Base-by-base conservation (phyloP, 2,888 invertebrate species). In the Sinopyrophorus schimmeli region DNA sequence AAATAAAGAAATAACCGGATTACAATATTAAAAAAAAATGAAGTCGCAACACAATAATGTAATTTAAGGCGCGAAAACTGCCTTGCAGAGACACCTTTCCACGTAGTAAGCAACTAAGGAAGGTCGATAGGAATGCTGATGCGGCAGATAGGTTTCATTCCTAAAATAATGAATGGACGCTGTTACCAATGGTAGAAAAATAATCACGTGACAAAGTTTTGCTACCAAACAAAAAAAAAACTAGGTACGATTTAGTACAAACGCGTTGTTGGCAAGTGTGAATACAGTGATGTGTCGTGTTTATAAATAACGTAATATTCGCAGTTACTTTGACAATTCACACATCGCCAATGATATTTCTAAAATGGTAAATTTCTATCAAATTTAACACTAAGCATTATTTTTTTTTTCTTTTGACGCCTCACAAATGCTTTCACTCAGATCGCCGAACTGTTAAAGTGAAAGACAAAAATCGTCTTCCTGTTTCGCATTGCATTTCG, bases 201-300 rank as follows among this genome's bases (percentile, higher is more conserved):
- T n/a, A n/a, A 14, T 37, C 27, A 28, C 35, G 44, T 44, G 44
- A 44, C 34, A 2, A 12, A 44, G 37, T n/a, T n/a, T n/a, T 15
- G 37, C 14, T 30, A 35, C 34, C 17, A 16, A 37, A 43, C n/a
- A n/a, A n/a, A n/a, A n/a, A n/a, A n/a, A n/a, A n/a, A n/a, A n/a
- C n/a, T n/a, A n/a, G 38, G n/a, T 16, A 10, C 17, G 37, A 38
- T 44, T n/a, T 38, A 44, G 44, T 44, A 21, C 17, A 21, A 37
- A 11, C 44, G 44, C 37, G 44, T 44, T 28, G 44, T 44, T 44
- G 44, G 44, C 44, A 44, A 30, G 34, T n/a, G n/a, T 37, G 44
- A 28, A 17, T 14, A 12, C 18, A 23, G 44, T 44, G 20, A 44
- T 37, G 44, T 38, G 37, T 38, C 20, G 44, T 44, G 6, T 20